These are phyloP conservation scores for Tachyglossus aculeatus DNA, from an alignment of 2,797 vertebrate species.

Conservation along the genomic window DNA sequence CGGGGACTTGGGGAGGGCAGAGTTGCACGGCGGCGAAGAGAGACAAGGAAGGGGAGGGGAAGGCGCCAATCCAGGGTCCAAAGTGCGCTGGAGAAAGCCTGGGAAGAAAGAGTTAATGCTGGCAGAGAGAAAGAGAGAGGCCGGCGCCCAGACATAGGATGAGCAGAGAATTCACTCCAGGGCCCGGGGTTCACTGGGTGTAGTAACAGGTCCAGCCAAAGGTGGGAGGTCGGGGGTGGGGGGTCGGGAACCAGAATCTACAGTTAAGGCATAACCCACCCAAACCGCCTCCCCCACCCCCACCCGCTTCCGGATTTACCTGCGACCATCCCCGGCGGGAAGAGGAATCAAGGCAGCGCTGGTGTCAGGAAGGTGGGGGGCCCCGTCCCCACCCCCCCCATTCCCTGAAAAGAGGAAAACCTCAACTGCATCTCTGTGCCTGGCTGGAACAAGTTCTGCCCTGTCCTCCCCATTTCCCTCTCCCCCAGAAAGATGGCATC, in stretches of 20 bases:
- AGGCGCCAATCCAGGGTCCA: constrained; percentile 56
- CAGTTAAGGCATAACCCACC: constrained; percentile 59
- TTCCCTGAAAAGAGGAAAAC: constrained; percentile 68
- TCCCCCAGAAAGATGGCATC: too few species aligned
- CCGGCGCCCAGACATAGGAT: too few species aligned
- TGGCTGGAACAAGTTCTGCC: constrained; percentile 42
- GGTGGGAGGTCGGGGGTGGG: constrained; percentile 33
- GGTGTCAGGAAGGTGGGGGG: constrained; percentile 63
- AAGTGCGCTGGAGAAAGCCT: constrained; percentile 59
- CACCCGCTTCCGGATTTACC: constrained; percentile 58
- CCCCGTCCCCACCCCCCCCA: constrained; percentile 60
- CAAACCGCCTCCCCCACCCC: constrained; percentile 42
- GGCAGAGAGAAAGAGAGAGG: constrained; percentile 50
- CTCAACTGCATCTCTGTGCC: constrained; percentile 66
- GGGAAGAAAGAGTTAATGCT: constrained; percentile 66
- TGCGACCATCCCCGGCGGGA: constrained; percentile 60
- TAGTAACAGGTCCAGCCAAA: constrained; percentile 55
- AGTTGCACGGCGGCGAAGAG: constrained; percentile 57
- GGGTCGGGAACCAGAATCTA: constrained; percentile 60
- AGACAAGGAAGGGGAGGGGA: constrained; percentile 20
- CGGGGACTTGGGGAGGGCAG: constrained; percentile 13
- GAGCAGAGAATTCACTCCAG: constrained; percentile 71
- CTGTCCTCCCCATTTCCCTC: constrained; percentile 52
- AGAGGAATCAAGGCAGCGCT: constrained; percentile 61
- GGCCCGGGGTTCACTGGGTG: constrained; percentile 53